Base-by-base conservation (phyloP, 2,797 vertebrate species). In the Premnoplex brunnescens region DNA sequence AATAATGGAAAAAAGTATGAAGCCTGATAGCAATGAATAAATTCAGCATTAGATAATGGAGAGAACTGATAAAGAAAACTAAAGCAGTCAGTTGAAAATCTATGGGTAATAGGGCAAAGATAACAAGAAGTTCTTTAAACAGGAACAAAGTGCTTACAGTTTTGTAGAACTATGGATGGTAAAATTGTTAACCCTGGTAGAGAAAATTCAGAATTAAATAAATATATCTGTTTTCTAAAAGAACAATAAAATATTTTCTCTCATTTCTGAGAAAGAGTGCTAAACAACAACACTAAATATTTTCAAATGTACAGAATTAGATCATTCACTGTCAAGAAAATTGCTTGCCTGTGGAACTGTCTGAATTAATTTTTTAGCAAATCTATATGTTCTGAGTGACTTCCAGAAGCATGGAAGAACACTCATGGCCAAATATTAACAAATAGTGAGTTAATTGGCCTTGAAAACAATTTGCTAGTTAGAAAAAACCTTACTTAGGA, bases 41-140 rank as follows among this genome's bases (percentile, higher is more conserved):
- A 96, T 91, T 95, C 79, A 74, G 91, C 85, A 92, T 89, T 94
- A 93, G 93, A 94, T 91, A 96, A 93, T 95, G 69, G 83, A 88
- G 85, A 95, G 79, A 91, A 88, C 72, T 91, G 94, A 95, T 97
- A 96, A 95, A 93, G 88, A 77, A 93, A 91, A 88, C 91, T 88
- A 95, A 95, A 95, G 69, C 68, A 66, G 91, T 84, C 82, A 37
- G 52, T 80, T 83, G 79, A 85, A 95, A 83, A 95, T 95, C 93
- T 95, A 4, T 84, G 22, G 73, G 69, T 85, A 94, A 92, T 51
- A 89, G 88, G 85, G 39, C 49, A 92, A 94, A 93, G 89, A 89
- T 95, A 95, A 94, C 72, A 95, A 68, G 43, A 71, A 74, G 18
- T 80, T 92, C 56, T 95, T 89, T 84, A 83, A 85, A 68, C 56